Base-by-base conservation (phyloP, 2,797 vertebrate genomes). In the Hephaestus fuliginosus region DNA sequence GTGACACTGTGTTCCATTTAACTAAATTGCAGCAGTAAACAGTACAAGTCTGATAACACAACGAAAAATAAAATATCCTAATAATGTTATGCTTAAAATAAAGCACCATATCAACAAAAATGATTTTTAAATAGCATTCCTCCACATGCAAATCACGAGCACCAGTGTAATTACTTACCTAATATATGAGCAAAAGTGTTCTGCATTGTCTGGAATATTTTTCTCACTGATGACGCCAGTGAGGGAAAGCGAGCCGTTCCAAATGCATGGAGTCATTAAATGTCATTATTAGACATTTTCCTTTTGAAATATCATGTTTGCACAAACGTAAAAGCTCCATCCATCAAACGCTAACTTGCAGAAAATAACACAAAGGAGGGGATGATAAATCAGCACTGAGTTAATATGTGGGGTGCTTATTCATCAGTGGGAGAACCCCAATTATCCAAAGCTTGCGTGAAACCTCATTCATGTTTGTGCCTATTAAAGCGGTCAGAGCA, bases 311-410 rank as follows among this genome's bases (percentile, higher is more conserved):
- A 79, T 58, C 64, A 56, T 87, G 82, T 86, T 86, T 81, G 81
- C 78, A 76, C 52, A 43, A 75, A 68, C 44, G 43, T 20, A 52
- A 84, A 79, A 56, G 61, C 69, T 39, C 25, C 77, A 83, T 89
- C 74, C 78, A 86, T 89, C 85, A 86, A 73, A 77, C 66, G 53
- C 63, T 79, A 86, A 86, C 75, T 28, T 81, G 78, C 72, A 84
- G 69, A 72, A 71, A 79, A 83, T 61, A 82, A 80, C 55, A 83
- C 63, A 89, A 80, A 87, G 65, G 44, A 77, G 68, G 52, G 61
- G 68, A 78, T 17, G 15, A 86, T 82, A 79, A 84, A 88, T 86
- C 76, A 82, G 61, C 43, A 17, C 15, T 25, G 39, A 58, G 56
- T 43, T 65, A 77, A 80, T 63, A 67, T 55, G 56, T 80, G 60